Percentiles rank a stretch among this genome's conserved stretches.
Conservation (phyloP, 2,797 vertebrate genomes). For the Girardinus metallicus region DNA sequence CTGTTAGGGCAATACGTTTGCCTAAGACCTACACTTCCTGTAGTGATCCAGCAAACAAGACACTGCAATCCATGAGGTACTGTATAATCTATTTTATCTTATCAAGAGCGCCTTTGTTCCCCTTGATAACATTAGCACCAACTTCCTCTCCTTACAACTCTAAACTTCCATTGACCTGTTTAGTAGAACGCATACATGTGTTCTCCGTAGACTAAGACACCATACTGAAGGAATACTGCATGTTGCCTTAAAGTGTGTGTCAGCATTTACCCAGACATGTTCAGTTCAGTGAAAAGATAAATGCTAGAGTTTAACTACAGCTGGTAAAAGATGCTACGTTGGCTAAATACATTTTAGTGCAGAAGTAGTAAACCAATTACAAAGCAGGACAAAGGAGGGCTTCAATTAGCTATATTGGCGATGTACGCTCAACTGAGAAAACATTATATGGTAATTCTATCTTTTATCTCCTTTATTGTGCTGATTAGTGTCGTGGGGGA, state of each 20-base stretch:
- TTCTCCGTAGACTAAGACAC: constrained; percentile 21
- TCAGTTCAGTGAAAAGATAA: constrained; percentile 65
- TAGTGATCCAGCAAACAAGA: constrained; percentile 53
- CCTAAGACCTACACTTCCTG: constrained; percentile 58
- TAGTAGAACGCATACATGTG: constrained; percentile 16
- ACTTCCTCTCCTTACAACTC: constrained; percentile 64
- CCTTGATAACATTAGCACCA: constrained; percentile 64
- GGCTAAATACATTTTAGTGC: constrained; percentile 79
- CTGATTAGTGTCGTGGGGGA: constrained; percentile 66
- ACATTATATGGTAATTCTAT: constrained; percentile 79
- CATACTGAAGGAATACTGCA: constrained; percentile 14
- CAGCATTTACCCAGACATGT: constrained; percentile 31
- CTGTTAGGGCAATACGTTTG: constrained; percentile 43
- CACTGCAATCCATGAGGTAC: constrained; percentile 46
- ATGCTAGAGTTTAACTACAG: constrained; percentile 61
- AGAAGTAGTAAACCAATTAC: constrained; percentile 72
- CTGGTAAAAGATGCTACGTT: constrained; percentile 64
- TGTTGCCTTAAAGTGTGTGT: constrained; percentile 44
- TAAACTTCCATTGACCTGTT: constrained; percentile 61
- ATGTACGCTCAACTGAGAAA: constrained; percentile 66
- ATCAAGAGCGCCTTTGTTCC: constrained; percentile 69
- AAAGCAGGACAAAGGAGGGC: constrained; percentile 57
- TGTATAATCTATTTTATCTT: constrained; percentile 70
- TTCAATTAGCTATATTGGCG: constrained; percentile 74
- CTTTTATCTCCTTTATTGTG: constrained; percentile 77